Conservation (phyloP, 2,797 vertebrate species). For the Heterohyrax brucei region DNA sequence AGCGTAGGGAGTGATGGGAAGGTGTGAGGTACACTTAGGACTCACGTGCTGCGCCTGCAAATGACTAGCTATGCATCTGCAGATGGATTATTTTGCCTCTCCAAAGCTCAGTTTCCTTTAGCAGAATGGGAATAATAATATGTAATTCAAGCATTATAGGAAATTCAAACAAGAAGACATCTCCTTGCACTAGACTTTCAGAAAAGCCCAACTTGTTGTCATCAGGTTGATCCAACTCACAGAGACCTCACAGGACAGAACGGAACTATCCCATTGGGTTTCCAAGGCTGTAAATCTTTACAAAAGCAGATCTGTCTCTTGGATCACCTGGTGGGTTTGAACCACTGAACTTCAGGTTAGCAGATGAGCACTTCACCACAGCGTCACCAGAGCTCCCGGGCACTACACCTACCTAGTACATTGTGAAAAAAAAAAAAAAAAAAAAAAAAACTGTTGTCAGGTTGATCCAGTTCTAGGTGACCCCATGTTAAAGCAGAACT, state of each 20-base stretch:
- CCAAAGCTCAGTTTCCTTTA: not conserved
- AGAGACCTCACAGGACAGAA: not conserved
- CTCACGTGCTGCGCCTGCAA: not conserved
- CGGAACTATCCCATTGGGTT: not conserved
- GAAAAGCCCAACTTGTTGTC: not conserved
- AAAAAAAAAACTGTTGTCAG: not conserved
- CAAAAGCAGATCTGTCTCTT: not conserved
- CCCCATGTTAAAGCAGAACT: not conserved
- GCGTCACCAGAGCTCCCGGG: not conserved
- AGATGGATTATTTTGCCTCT: not conserved
- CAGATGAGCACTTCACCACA: not conserved
- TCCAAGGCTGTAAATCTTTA: not conserved
- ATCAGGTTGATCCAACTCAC: not conserved
- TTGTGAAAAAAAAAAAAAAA: not conserved
- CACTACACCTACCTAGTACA: not conserved
- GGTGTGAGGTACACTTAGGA: rapidly evolving
- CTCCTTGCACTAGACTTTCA: not conserved
- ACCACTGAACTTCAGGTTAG: not conserved
- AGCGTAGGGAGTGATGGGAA: rapidly evolving
- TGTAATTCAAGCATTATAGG: not conserved
- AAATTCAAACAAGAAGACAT: not conserved
- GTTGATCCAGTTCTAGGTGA: too few species aligned
- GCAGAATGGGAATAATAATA: constrained; percentile 16
- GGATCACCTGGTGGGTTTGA: not conserved
- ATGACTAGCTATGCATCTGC: not conserved